phyloP scores from a whole-genome alignment of 2,113 vertebrate genomes.

The Scolopax mira region DNA sequence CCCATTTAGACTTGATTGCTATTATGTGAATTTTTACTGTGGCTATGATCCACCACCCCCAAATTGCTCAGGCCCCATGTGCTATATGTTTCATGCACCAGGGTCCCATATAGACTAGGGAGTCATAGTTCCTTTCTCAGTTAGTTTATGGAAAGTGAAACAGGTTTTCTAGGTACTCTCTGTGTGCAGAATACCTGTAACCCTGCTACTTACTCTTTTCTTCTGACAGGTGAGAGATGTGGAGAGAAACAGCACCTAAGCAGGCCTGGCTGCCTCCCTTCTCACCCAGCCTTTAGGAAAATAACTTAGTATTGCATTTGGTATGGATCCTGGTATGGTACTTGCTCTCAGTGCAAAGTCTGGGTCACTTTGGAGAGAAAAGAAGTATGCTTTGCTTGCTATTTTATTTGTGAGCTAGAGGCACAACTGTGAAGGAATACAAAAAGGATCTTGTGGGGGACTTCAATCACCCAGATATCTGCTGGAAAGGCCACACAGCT shows the following conservation, averaged over 20 bases:
- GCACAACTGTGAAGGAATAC: not conserved
- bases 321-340: not conserved
- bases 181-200: not conserved
- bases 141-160: not conserved
- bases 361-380: not conserved
- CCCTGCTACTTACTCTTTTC: not conserved
- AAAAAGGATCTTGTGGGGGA: no score
- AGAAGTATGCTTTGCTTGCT: not conserved
- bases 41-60: accelerated
- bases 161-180: not conserved
- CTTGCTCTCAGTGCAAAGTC: not conserved
- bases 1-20: not conserved
- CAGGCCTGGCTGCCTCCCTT: not conserved
- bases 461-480: no score
- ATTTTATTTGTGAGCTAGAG: not conserved
- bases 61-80: not conserved
- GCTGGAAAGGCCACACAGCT: no score
- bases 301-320: not conserved
- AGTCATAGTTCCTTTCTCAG: not conserved
- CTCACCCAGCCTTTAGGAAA: not conserved
- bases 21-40: not conserved
- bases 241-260: not conserved
- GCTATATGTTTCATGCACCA: not conserved
- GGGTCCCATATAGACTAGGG: not conserved
- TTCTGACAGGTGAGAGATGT: not conserved